phyloP scores from a whole-genome alignment of 2,113 vertebrate species.

The Todiramphus saurophagus region DNA sequence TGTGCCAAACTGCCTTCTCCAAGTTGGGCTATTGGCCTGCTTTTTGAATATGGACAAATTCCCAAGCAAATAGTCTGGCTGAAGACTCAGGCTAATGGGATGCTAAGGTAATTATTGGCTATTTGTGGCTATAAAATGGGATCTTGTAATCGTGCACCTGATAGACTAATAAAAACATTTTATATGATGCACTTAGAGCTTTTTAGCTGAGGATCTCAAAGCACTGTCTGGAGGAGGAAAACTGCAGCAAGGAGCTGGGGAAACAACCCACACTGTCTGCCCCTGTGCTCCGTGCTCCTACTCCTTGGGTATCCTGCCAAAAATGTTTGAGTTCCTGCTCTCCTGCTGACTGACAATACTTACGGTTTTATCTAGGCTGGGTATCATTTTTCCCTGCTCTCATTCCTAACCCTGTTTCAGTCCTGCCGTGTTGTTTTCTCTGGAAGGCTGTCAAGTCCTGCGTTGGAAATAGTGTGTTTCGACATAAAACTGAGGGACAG shows the following conservation, averaged over 20 bases:
- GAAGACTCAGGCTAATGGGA: constrained; percentile 20
- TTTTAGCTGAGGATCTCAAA: constrained; percentile 8
- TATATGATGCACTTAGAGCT: constrained; percentile 38
- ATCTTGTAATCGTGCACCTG: constrained; percentile 32
- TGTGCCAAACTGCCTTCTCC: neutral
- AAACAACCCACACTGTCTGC: neutral
- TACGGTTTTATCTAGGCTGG: neutral
- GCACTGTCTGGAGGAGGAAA: constrained; percentile 8
- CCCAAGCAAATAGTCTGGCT: neutral
- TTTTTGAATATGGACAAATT: neutral
- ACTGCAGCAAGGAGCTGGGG: neutral
- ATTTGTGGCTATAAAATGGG: constrained; percentile 50
- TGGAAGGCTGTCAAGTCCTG: constrained; percentile 49
- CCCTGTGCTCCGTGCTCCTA: neutral
- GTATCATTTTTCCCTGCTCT: constrained; percentile 25
- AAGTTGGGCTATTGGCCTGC: neutral
- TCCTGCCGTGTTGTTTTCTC: constrained; percentile 39
- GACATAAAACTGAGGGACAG: neutral
- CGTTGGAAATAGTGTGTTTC: constrained; percentile 12
- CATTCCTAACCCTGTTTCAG: constrained; percentile 24
- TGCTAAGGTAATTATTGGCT: constrained; percentile 50
- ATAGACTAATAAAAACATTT: constrained; percentile 51
- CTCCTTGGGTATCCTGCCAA: neutral
- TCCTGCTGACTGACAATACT: constrained; percentile 40
- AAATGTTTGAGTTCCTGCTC: constrained; percentile 6